Percentiles rank a stretch among this genome's conserved stretches.
phyloP scores from a whole-genome alignment of 1,140 invertebrate species.

The Brachionus rubens region DNA sequence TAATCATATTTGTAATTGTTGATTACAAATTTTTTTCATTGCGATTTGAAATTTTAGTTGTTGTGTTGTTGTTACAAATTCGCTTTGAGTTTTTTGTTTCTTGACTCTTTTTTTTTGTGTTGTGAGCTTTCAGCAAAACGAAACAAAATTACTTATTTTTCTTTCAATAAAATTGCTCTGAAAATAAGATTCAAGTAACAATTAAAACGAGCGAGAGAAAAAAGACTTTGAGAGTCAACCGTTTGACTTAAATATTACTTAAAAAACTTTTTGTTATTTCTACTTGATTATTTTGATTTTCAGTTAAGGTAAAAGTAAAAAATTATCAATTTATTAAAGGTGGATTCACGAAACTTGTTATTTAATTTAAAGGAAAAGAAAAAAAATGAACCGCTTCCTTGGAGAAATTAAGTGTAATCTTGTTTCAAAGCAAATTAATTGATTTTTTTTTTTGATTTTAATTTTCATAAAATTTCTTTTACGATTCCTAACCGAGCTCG shows the following conservation, averaged over 20 bases:
- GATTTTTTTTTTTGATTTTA: conserved; percentile 18
- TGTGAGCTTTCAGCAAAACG: background rate
- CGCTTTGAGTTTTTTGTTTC: background rate
- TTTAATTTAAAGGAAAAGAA: background rate
- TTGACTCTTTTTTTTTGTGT: background rate
- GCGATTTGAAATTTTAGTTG: background rate
- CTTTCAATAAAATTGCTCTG: background rate
- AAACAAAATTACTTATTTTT: background rate
- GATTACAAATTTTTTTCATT: background rate
- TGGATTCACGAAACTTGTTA: background rate
- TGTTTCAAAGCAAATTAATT: background rate
- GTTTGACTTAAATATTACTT: too few species aligned
- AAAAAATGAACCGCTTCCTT: background rate
- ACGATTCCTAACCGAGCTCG: too few species aligned
- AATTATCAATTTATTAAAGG: too few species aligned
- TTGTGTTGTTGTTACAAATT: conserved; percentile 11
- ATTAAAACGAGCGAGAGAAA: too few species aligned
- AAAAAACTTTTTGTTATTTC: background rate
- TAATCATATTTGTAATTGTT: too few species aligned
- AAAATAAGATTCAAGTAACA: conserved; percentile 11
- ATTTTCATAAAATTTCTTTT: too few species aligned
- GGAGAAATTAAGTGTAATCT: background rate
- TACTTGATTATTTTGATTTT: background rate
- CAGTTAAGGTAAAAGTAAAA: background rate
- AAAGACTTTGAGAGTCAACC: too few species aligned